Evolutionary conservation across 1,140 invertebrate genomes (phyloP).

Genomic region (Macrocentrus cingulum): DNA sequence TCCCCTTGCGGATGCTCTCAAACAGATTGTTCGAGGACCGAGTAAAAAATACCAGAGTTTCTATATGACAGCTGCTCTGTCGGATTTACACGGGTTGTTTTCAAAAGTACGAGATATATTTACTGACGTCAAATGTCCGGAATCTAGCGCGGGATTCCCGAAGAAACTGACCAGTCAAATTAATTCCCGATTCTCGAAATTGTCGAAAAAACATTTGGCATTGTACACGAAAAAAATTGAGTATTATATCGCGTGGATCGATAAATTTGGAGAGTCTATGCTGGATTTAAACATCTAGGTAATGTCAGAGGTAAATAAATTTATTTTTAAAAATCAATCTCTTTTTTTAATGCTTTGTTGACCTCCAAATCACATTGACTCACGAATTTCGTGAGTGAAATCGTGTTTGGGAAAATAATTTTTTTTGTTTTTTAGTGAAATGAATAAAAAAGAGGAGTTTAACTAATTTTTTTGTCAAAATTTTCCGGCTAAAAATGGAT

Average conservation of each 20-base stretch:
- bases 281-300: background rate
- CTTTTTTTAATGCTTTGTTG: too few species aligned
- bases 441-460: too few species aligned
- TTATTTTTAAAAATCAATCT: too few species aligned
- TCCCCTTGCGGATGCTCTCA: background rate
- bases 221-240: slow-evolving; percentile 3
- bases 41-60: background rate
- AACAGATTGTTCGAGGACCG: slow-evolving; percentile 2
- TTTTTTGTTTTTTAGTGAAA: too few species aligned
- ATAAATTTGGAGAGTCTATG: slow-evolving; percentile 3
- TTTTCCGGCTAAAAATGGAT: too few species aligned
- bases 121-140: background rate
- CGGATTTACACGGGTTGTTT: slow-evolving; percentile 4
- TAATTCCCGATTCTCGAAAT: background rate
- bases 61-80: slow-evolving; percentile 1
- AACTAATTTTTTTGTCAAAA: too few species aligned
- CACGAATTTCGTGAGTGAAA: too few species aligned
- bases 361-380: too few species aligned
- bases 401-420: too few species aligned
- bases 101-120: background rate
- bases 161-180: background rate
- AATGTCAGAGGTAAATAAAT: too few species aligned
- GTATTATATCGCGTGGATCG: background rate
- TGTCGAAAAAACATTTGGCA: background rate
- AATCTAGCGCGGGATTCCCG: background rate